Percentiles rank a stretch among this genome's conserved stretches.
phyloP scores from a whole-genome alignment of 2,797 vertebrate species.

The Rallus crepitans region DNA sequence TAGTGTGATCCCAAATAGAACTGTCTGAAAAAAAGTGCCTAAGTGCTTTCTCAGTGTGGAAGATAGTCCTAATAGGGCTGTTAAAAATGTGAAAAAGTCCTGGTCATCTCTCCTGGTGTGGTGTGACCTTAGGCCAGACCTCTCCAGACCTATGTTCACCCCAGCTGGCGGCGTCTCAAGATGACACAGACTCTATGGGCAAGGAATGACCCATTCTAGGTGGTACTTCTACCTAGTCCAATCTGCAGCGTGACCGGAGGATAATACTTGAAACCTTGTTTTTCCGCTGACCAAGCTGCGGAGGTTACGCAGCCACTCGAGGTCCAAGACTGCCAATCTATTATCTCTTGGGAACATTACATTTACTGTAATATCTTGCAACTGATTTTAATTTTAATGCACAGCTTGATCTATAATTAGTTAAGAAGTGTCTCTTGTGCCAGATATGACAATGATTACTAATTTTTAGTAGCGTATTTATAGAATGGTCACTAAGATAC shows the following conservation, averaged over 20 bases:
- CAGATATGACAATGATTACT: conserved; percentile 17
- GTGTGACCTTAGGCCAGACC: not conserved
- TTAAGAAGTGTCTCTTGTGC: conserved; percentile 30
- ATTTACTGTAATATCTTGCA: conserved; percentile 19
- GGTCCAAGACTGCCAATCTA: not conserved
- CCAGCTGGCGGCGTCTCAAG: not conserved
- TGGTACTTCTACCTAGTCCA: not conserved
- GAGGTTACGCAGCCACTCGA: not conserved
- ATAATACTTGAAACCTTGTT: not conserved
- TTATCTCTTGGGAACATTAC: not conserved
- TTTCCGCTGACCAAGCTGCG: not conserved
- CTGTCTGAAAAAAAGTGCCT: not conserved
- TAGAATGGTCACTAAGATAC: conserved; percentile 57
- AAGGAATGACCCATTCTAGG: not conserved
- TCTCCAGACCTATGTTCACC: not conserved
- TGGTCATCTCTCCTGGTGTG: not conserved
- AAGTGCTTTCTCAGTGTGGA: not conserved
- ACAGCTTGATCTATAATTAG: conserved; percentile 43
- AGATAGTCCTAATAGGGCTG: not conserved
- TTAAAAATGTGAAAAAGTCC: not conserved
- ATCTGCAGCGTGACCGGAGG: not conserved
- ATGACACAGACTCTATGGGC: not conserved
- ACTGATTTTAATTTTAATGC: conserved; percentile 49
- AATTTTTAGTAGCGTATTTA: conserved; percentile 50
- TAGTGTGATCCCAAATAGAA: not conserved